phyloP scores from a whole-genome alignment of 2,113 vertebrate genomes.

The Ceyx melanurus region DNA sequence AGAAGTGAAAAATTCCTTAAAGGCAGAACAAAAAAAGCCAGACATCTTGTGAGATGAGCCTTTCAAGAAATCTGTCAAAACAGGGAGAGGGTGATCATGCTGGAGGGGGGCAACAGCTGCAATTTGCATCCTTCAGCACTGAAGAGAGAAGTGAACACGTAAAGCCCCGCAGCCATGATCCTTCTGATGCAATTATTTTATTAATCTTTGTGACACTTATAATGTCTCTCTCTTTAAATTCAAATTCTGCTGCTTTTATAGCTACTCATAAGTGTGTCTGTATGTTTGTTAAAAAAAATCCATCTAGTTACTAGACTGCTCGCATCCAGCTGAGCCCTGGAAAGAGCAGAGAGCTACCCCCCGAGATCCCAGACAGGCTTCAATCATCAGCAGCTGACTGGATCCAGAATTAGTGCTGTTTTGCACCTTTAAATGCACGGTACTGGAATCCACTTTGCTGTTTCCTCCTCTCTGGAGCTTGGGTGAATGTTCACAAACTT shows the following conservation, averaged over 20 bases:
- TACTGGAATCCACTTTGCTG: not conserved
- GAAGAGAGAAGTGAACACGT: constrained; percentile 3
- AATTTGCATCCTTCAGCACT: constrained; percentile 42
- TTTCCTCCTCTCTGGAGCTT: not conserved
- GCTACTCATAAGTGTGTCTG: constrained; percentile 4
- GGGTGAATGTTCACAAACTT: not conserved
- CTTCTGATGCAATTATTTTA: constrained; percentile 59
- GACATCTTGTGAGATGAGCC: constrained; percentile 53
- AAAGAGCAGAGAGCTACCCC: not conserved
- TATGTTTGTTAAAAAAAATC: not conserved
- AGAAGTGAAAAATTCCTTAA: constrained; percentile 50
- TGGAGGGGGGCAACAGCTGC: constrained; percentile 52
- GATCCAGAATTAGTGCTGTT: not conserved
- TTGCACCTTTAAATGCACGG: not conserved
- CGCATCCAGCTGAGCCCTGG: constrained; percentile 56
- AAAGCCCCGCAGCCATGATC: constrained; percentile 36
- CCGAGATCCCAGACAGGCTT: constrained; percentile 1
- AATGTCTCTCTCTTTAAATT: constrained; percentile 49
- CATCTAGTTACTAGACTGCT: constrained; percentile 32
- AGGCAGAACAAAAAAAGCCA: constrained; percentile 44
- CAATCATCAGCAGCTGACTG: not conserved
- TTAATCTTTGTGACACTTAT: constrained; percentile 59
- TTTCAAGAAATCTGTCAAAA: constrained; percentile 64
- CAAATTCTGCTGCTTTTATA: constrained; percentile 49
- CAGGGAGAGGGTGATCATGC: constrained; percentile 42